A percentile compares a stretch with the other conserved stretches of the same genome.
phyloP scores from a whole-genome alignment of 2,888 invertebrate species.

The Cantharis rustica region DNA sequence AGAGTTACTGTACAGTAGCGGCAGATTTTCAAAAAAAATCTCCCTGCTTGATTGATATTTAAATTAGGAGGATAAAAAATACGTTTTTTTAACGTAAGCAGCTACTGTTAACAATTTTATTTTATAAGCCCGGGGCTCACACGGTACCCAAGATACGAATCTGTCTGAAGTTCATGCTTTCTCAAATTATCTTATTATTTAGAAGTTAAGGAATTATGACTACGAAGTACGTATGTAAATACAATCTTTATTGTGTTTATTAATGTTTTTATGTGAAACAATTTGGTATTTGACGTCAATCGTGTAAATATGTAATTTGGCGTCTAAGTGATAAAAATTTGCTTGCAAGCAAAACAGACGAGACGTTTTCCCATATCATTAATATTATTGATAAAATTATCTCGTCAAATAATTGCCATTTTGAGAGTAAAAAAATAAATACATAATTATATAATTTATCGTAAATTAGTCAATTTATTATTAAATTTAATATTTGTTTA shows the following conservation, averaged over 20 bases:
- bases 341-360: not conserved
- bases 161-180: conserved; percentile 16
- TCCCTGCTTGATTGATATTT: not conserved
- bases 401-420: not conserved
- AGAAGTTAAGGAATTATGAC: conserved; percentile 12
- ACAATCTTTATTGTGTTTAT: not conserved
- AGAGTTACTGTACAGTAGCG: not conserved
- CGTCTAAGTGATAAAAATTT: not conserved
- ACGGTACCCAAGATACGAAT: conserved; percentile 15
- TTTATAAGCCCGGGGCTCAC: conserved; percentile 6
- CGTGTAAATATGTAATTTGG: not conserved
- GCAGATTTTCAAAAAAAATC: not conserved
- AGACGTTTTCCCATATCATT: not conserved
- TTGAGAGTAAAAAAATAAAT: not conserved
- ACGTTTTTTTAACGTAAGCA: not conserved
- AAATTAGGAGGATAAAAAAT: not conserved
- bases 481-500: not conserved
- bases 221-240: conserved; percentile 8
- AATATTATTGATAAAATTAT: not conserved
- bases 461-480: not conserved
- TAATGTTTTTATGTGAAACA: not conserved
- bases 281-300: not conserved
- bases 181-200: conserved; percentile 1
- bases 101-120: not conserved
- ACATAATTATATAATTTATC: not conserved